These are phyloP conservation scores for Amphiura filiformis DNA, from an alignment of 35 echinoderm and acorn worm genomes.

Conservation along the genomic window DNA sequence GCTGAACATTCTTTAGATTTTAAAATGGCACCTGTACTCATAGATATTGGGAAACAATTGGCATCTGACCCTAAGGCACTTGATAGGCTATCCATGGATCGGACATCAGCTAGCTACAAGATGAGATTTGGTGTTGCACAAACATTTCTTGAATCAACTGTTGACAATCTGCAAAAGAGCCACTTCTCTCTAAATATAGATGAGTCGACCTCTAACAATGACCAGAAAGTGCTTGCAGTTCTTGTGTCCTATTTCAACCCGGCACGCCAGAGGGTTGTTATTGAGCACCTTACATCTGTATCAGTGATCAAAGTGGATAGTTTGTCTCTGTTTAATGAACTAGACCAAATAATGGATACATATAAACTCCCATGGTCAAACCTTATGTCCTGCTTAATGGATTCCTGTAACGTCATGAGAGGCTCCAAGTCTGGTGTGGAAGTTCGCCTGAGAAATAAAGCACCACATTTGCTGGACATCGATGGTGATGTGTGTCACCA, in stretches of 20 bases:
- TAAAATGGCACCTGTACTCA: constrained; percentile 31
- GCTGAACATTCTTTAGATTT: constrained; percentile 31
- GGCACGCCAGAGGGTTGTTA: constrained; percentile 1
- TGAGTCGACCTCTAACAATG: constrained; percentile 30
- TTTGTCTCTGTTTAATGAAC: constrained; percentile 10
- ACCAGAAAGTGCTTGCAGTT: constrained; percentile 37
- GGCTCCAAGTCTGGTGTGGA: constrained; percentile 60
- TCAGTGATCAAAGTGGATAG: constrained; percentile 14
- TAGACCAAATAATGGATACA: constrained; percentile 17
- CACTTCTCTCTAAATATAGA: constrained; percentile 53
- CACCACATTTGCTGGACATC: constrained; percentile 58
- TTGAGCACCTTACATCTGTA: constrained; percentile 25
- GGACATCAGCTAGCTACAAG: neutral
- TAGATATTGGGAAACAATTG: constrained; percentile 6
- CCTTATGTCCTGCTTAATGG: constrained; percentile 40
- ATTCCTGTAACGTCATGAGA: constrained; percentile 51
- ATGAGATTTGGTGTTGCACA: constrained; percentile 33
- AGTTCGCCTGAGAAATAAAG: constrained; percentile 22
- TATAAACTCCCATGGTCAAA: constrained; percentile 44
- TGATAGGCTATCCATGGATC: constrained; percentile 15
- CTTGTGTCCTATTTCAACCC: constrained; percentile 35
- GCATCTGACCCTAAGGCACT: constrained; percentile 15
- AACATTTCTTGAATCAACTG: constrained; percentile 1
- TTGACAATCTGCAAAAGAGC: constrained; percentile 23
- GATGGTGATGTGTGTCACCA: constrained; percentile 77